Conservation (phyloP, 2,888 invertebrate genomes). For the Nomada ferruginata region DNA sequence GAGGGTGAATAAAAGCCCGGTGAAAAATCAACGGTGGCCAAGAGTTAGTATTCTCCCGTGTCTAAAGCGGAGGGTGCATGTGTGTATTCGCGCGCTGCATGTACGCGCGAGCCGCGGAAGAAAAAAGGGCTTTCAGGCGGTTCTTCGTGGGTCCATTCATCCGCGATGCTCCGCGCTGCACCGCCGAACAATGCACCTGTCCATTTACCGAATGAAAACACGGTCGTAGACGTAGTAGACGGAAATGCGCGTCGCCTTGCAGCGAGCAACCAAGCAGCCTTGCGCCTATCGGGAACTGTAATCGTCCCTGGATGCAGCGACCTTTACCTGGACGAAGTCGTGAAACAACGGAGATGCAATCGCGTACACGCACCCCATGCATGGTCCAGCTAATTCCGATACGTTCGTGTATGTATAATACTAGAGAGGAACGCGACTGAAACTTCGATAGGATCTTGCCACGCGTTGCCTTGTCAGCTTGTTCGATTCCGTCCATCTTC, state of each 20-base stretch:
- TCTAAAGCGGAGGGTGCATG: slow-evolving; percentile 25
- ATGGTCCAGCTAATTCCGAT: slow-evolving; percentile 31
- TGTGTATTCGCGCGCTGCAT: slow-evolving; percentile 23
- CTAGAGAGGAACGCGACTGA: background rate
- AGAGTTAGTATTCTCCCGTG: slow-evolving; percentile 29
- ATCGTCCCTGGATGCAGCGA: slow-evolving; percentile 48
- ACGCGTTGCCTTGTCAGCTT: slow-evolving; percentile 4
- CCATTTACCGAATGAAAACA: slow-evolving; percentile 71
- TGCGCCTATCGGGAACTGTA: slow-evolving; percentile 45
- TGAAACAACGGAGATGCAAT: slow-evolving; percentile 6
- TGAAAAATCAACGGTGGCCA: slow-evolving; percentile 30
- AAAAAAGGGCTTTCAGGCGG: slow-evolving; percentile 72
- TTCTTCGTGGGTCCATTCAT: slow-evolving; percentile 69
- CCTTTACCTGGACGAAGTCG: slow-evolving; percentile 48
- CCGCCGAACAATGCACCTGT: slow-evolving; percentile 64
- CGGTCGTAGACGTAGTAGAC: slow-evolving; percentile 50
- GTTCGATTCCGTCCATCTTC: slow-evolving; percentile 20
- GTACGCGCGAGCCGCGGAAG: slow-evolving; percentile 37
- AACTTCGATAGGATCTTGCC: slow-evolving; percentile 24
- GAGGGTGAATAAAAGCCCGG: slow-evolving; percentile 11
- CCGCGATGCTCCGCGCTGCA: slow-evolving; percentile 43
- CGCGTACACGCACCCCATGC: background rate
- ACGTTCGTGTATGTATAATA: slow-evolving; percentile 24
- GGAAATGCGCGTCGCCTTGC: slow-evolving; percentile 47
- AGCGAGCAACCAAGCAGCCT: slow-evolving; percentile 27